Evolutionary conservation across 2,888 invertebrate genomes (phyloP).

Genomic region (Entomobrya proxima): DNA sequence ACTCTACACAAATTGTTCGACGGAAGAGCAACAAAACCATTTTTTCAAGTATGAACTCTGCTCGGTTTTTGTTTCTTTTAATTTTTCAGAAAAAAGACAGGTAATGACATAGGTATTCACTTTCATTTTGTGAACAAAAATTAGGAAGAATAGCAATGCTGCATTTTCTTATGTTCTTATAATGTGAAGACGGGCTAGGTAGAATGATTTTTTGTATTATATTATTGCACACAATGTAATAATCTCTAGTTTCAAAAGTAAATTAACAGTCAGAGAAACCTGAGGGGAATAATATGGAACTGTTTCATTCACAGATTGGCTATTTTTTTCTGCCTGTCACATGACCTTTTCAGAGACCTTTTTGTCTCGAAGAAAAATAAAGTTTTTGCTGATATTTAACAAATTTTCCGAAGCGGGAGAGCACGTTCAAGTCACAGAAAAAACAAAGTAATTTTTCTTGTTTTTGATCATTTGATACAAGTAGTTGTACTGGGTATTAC

Average conservation of each 20-base stretch:
- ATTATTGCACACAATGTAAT: too few species aligned
- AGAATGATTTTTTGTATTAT: background rate
- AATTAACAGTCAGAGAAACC: background rate
- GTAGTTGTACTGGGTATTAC: background rate
- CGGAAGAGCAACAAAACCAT: background rate
- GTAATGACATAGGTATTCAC: conserved; percentile 44
- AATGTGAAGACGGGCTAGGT: background rate
- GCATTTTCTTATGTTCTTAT: conserved; percentile 31
- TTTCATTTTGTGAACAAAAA: conserved; percentile 21
- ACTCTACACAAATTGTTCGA: background rate
- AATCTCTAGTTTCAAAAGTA: background rate
- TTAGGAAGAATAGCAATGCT: background rate
- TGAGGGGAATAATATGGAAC: background rate
- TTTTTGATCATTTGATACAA: conserved; percentile 23
- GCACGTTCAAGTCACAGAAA: background rate
- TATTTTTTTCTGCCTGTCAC: background rate
- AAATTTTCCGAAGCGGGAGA: conserved; percentile 43
- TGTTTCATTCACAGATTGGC: background rate
- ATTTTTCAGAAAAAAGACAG: background rate
- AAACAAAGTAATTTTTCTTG: conserved; percentile 38
- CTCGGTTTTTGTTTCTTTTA: too few species aligned
- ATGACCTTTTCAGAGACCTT: conserved; percentile 18
- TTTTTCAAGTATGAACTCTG: background rate
- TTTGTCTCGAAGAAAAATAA: background rate
- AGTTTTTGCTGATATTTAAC: conserved; percentile 10